Percentiles rank a stretch among this genome's conserved stretches.
These are phyloP conservation scores for Aleiodes sp. DNA, from an alignment of 1,140 invertebrate genomes.

Conservation along the genomic window DNA sequence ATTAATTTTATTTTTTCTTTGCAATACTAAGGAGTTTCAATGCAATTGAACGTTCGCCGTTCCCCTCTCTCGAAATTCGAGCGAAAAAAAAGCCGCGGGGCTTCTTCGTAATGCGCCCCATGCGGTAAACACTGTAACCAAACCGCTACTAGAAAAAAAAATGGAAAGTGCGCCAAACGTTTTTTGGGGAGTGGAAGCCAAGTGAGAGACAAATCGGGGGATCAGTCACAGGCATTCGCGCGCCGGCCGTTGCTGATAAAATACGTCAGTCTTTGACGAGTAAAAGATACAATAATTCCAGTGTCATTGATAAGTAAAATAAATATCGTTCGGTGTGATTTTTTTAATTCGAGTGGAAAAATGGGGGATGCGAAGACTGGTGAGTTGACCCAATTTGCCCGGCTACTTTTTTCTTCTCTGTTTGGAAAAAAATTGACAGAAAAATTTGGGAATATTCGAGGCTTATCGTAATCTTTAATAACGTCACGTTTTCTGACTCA, in stretches of 20 bases:
- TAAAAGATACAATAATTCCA: not conserved
- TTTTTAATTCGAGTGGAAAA: too few relatives aligned
- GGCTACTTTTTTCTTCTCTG: too few relatives aligned
- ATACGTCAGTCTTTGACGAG: not conserved
- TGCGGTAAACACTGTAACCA: not conserved
- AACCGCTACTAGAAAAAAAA: not conserved
- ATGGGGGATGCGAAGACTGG: constrained; percentile 4
- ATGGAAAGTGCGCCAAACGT: not conserved
- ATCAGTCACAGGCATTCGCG: not conserved
- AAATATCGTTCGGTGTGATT: too few relatives aligned
- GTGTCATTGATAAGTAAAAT: too few relatives aligned
- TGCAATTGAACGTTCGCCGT: too few relatives aligned
- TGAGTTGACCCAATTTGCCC: not conserved
- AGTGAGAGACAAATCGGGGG: not conserved
- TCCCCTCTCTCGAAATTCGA: too few relatives aligned
- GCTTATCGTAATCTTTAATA: not conserved
- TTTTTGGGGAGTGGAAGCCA: not conserved
- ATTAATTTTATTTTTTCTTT: too few relatives aligned
- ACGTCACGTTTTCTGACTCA: constrained; percentile 12
- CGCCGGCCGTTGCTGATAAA: not conserved
- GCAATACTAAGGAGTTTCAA: too few relatives aligned
- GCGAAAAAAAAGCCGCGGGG: too few relatives aligned
- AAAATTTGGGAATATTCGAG: too few relatives aligned
- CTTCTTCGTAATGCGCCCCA: not conserved
- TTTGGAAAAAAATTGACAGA: too few relatives aligned